Evolutionary conservation across 1,140 invertebrate species (phyloP), one percentile per base, ranked within the genome.

Genomic region (Meloidogyne exigua): DNA sequence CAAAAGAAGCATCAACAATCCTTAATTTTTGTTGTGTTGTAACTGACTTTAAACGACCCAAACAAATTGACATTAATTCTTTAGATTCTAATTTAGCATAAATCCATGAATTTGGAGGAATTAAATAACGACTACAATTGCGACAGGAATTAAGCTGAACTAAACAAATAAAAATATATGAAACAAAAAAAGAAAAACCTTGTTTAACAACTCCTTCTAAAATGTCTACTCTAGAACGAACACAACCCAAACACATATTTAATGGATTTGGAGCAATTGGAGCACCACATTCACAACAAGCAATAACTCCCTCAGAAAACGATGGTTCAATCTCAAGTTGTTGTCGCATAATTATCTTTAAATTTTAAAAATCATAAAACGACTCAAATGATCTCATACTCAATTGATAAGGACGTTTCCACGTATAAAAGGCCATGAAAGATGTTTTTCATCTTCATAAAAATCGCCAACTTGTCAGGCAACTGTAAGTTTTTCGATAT

Each of bases 191-290:
- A 23, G 26, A 57, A 15, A n/a, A 26, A 72, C 84, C 82, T 57
- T 96, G 94, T 89, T 98, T 98, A 0, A 95, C 94, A 88, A 99
- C 98, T 26, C 92, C 93, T 87, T 95, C 94, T 26, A 95, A 95
- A 57, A 99, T 98, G 85, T 99, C 96, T 18, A 98, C 92, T 86
- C 93, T 90, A 44, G 92, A 92, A 49, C 95, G 90, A 18, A 99
- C 89, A 90, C 96, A 99, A 25, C 91, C 92, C 0, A 95, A 93
- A 88, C 96, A 99, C 93, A 96, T 98, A 88, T 98, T 98, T 2
- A 94, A 91, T 10, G 95, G 93, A 90, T 99, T 99, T 44, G 96
- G 93, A 80, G 94, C 92, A 64, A 99, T 91, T 28, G 88, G 82
- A 18, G 87, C 87, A 23, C 91, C 91, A 88, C 91, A 91, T 67